A percentile compares a stretch with the other conserved stretches of the same genome.
These are phyloP conservation scores for Opisthocomus hoazin DNA, from an alignment of 2,113 vertebrate species.

Conservation along the genomic window DNA sequence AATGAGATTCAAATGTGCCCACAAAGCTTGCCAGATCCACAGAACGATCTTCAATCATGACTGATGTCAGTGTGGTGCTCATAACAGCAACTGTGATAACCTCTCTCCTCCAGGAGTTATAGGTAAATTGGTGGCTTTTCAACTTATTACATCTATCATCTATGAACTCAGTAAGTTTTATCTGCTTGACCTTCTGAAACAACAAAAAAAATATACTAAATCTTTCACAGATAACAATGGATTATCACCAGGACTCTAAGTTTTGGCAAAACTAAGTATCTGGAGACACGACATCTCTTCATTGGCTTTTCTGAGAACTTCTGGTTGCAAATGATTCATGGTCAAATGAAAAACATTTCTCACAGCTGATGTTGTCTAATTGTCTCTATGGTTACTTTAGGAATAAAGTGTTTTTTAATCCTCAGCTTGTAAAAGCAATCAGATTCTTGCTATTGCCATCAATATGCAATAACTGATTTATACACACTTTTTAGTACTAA, in stretches of 20 bases:
- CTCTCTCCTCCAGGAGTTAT: neutral
- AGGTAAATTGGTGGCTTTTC: neutral
- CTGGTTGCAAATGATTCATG: neutral
- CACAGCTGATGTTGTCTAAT: neutral
- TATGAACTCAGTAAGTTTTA: neutral
- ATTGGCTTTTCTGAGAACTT: neutral
- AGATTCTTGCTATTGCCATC: neutral
- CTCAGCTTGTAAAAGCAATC: neutral
- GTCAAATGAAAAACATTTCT: neutral
- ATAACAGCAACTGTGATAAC: neutral
- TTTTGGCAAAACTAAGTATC: neutral
- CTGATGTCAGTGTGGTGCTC: neutral
- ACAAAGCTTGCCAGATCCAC: neutral
- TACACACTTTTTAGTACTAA: neutral
- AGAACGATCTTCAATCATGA: neutral
- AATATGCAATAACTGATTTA: neutral
- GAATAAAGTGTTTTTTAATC: neutral
- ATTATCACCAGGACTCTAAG: neutral
- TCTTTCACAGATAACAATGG: neutral
- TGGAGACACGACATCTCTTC: neutral
- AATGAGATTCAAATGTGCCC: neutral
- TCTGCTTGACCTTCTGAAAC: neutral
- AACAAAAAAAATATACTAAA: accelerated
- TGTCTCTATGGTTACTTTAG: neutral
- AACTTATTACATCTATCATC: neutral